Conservation (phyloP, 2,888 invertebrate genomes). For the Dorcus parallelipipedus region DNA sequence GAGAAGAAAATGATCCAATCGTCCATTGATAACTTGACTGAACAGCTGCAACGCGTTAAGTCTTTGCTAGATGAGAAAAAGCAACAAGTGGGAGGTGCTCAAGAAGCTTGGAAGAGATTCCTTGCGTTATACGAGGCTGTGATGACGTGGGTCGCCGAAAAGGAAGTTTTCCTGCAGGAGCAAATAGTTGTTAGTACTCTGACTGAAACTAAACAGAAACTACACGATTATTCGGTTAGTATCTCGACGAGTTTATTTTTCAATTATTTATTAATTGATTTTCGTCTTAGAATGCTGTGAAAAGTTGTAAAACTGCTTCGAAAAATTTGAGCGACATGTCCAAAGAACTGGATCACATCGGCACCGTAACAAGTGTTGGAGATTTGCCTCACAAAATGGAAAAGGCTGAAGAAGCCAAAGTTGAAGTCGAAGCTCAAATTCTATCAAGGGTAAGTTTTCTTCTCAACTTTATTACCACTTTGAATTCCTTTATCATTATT, state of each 20-base stretch:
- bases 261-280: conserved; percentile 11
- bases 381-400: conserved; percentile 82
- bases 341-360: conserved; percentile 81
- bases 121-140: conserved; percentile 77
- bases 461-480: background rate
- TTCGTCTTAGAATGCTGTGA: conserved; percentile 70
- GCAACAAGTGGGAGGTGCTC: conserved; percentile 78
- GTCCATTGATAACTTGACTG: conserved; percentile 71
- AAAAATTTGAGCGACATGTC: conserved; percentile 90
- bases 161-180: conserved; percentile 73
- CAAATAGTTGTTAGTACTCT: conserved; percentile 75
- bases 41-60: conserved; percentile 75
- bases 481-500: background rate
- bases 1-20: conserved; percentile 74
- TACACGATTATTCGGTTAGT: conserved; percentile 81
- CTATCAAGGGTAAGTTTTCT: conserved; percentile 71
- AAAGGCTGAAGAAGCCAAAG: conserved; percentile 82
- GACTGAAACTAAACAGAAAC: conserved; percentile 77
- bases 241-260: background rate
- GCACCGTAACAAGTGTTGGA: conserved; percentile 78
- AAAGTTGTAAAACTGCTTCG: conserved; percentile 82
- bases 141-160: conserved; percentile 79
- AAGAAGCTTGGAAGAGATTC: conserved; percentile 87
- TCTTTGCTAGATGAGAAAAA: conserved; percentile 80
- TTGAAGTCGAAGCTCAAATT: conserved; percentile 78